Base-by-base conservation (phyloP, 2,797 vertebrate genomes). In the Acanthopagrus latus region DNA sequence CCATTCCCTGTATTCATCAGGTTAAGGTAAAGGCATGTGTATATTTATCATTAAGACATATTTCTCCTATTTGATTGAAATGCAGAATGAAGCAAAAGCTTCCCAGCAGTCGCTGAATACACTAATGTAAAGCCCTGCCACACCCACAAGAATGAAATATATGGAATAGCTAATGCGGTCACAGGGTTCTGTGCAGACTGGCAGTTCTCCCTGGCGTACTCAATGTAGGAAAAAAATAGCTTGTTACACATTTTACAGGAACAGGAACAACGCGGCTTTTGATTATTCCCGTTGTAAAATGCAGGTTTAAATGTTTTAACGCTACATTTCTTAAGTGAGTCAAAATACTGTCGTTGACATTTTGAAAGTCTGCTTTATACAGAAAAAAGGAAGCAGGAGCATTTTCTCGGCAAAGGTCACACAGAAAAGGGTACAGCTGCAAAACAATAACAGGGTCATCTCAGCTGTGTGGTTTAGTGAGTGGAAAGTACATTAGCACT, bases 331-430 rank as follows among this genome's bases (percentile, higher is more conserved):
- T 55, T 5, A 14, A 27, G 43, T 18, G 44, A 57, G 33, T 33
- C 16, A 69, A 25, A 55, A 0, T 13, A 51, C 56, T 38, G 57
- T 51, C 12, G 57, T 17, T 85, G 63, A 21, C 51, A 66, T 81
- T 38, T 76, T 69, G 76, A 63, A 78, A 66, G 44, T 50, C 66
- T 75, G 52, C 23, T 20, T 33, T 60, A 55, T 38, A 57, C 38
- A 54, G 41, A 62, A 54, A 47, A 16, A 33, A 38, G 7, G 33
- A 52, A 71, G 64, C 23, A 63, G 62, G 66, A 64, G 23, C 33
- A 27, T 81, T 75, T 84, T 58, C 57, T 25, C 58, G 51, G 33
- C 10, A 88, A 79, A 84, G 65, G 82, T 86, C 78, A 80, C 73
- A 84, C 59, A 62, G 52, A 74, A 79, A 83, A 68, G 58, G 57